Evolutionary conservation across 2,888 invertebrate genomes (phyloP), one percentile per base, ranked within the genome.

Genomic region (Graphium colonna): DNA sequence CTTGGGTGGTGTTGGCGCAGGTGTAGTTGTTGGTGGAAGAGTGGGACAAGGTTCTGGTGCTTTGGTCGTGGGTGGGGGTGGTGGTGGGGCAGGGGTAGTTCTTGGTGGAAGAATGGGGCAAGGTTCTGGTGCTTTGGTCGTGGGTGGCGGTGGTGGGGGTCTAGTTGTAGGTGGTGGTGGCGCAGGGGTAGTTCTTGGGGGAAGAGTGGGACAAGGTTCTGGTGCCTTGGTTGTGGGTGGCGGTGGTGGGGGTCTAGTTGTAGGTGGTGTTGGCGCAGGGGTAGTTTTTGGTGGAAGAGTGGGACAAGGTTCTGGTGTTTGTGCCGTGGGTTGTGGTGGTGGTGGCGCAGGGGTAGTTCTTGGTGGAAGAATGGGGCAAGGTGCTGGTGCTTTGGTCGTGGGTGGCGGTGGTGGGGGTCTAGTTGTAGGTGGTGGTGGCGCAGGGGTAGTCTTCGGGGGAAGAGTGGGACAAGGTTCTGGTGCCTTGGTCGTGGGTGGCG

Each of bases 381-480:
- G 39, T 16, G 5, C 17, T n/a, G 39, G 48, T 0, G n/a, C 26
- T 16, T 33, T 46, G 3, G 47, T 45, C 1, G 36, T 21, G 1
- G 16, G n/a, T 41, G 40, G 40, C 0, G 28, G 40, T 21, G 18
- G 36, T 13, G 21, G 47, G 2, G n/a, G n/a, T n/a, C n/a, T n/a
- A n/a, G n/a, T n/a, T n/a, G n/a, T n/a, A n/a, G n/a, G n/a, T n/a
- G 17, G 2, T 13, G 26, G 15, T 38, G 16, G 33, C n/a, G n/a
- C 12, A 17, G 36, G 45, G 17, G 17, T 46, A 12, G 21, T 39
- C 13, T 10, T 18, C 9, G 41, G 16, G 1, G 41, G 17, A 10
- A 18, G 17, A 41, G 41, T 41, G 2, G 16, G 16, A 26, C 40
- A 28, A 4, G 48, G 48, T n/a, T 39, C 40, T n/a, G 38, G 47